Evolutionary conservation across 2,888 invertebrate species (phyloP).

Genomic region (Sminthurinus aureus): DNA sequence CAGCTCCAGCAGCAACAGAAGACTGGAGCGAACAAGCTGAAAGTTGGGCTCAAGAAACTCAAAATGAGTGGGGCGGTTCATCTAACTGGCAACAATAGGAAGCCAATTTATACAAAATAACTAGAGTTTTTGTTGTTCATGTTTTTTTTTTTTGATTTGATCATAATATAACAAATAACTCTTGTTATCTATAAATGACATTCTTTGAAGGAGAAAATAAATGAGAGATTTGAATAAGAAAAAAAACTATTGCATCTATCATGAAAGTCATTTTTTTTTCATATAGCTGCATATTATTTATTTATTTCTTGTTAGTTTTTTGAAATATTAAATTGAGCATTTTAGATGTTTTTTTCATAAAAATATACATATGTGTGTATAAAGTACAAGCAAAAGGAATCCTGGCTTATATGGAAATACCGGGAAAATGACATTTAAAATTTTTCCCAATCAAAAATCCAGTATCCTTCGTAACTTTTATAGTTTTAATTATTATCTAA

Average conservation of each 20-base stretch:
- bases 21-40: conserved; percentile 60
- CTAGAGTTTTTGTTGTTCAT: conserved; percentile 12
- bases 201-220: conserved; percentile 25
- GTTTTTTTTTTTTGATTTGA: conserved; percentile 19
- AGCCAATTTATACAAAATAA: too few relatives aligned
- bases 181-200: conserved; percentile 21
- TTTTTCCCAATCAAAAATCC: too few relatives aligned
- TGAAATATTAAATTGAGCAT: too few relatives aligned
- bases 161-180: conserved; percentile 19
- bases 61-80: conserved; percentile 55
- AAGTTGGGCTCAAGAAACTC: conserved; percentile 54
- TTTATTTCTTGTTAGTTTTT: too few relatives aligned
- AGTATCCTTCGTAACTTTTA: too few relatives aligned
- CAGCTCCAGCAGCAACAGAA: conserved; percentile 57
- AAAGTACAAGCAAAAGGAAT: too few relatives aligned
- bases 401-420: too few relatives aligned
- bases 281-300: not conserved
- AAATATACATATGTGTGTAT: too few relatives aligned
- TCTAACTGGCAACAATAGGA: conserved; percentile 32
- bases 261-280: too few relatives aligned
- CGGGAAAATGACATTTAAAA: too few relatives aligned
- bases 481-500: too few relatives aligned
- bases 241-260: not conserved
- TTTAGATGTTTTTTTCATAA: too few relatives aligned
- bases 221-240: conserved; percentile 11